Evolutionary conservation across 2,113 vertebrate genomes (phyloP).

Genomic region (Tautogolabrus adspersus): DNA sequence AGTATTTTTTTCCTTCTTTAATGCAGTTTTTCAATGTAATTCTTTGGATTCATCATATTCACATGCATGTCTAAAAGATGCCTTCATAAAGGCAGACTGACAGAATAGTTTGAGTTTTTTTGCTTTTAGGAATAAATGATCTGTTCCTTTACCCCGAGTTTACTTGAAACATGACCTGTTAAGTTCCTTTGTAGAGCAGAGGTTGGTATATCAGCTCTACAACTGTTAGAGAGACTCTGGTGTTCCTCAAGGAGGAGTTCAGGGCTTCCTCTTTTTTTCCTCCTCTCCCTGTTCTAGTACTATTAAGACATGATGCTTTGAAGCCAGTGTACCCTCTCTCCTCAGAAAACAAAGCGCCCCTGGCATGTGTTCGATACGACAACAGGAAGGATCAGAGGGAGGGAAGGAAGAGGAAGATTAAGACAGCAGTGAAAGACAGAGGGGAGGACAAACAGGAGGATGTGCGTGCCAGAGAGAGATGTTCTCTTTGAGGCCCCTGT

Average conservation of each 20-base stretch:
- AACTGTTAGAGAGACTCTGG: not conserved
- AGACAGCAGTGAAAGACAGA: not conserved
- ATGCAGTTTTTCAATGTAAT: too few species aligned
- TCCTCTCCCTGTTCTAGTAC: constrained; percentile 13
- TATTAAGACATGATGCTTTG: constrained; percentile 48
- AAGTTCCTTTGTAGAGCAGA: too few species aligned
- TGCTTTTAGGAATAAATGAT: too few species aligned
- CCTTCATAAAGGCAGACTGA: too few species aligned
- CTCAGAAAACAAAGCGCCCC: constrained; percentile 8
- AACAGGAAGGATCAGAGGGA: constrained; percentile 35
- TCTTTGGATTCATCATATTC: too few species aligned
- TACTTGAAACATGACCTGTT: too few species aligned
- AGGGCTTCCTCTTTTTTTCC: constrained; percentile 1
- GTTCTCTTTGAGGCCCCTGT: constrained; percentile 18
- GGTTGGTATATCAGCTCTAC: not conserved
- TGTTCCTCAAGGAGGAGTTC: not conserved
- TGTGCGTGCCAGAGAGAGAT: not conserved
- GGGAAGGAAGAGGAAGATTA: not conserved
- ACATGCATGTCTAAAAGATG: too few species aligned
- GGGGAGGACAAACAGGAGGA: constrained; percentile 3
- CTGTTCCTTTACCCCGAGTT: too few species aligned
- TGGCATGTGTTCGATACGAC: constrained; percentile 42
- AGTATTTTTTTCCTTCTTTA: too few species aligned
- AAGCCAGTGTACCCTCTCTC: constrained; percentile 24
- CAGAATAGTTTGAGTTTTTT: too few species aligned